These are phyloP conservation scores for Cephalopachus bancanus DNA, from an alignment of 2,797 vertebrate species.

Conservation along the genomic window DNA sequence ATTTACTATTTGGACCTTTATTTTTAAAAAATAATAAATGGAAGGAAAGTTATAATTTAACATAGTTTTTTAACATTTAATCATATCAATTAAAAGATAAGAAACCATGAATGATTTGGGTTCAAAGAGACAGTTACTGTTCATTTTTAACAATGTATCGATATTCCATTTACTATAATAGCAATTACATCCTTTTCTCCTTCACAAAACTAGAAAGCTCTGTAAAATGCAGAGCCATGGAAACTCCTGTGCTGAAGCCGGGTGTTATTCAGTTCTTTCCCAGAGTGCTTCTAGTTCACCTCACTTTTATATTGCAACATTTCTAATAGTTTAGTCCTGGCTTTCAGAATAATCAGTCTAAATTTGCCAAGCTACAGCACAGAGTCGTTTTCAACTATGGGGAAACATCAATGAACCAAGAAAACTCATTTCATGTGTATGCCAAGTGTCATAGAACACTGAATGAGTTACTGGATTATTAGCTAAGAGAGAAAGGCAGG, in stretches of 20 bases:
- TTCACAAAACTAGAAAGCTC: not conserved
- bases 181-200: conserved; percentile 52
- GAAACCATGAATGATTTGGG: conserved; percentile 39
- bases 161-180: conserved; percentile 46
- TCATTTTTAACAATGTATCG: conserved; percentile 42
- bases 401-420: conserved; percentile 69
- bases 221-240: not conserved
- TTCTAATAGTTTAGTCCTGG: conserved; percentile 77
- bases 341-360: conserved; percentile 57
- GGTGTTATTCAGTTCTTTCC: not conserved
- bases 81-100: conserved; percentile 72
- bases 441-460: conserved; percentile 53
- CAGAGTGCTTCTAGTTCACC: conserved; percentile 27
- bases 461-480: conserved; percentile 2
- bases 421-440: conserved; percentile 69
- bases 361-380: conserved; percentile 74
- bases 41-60: conserved; percentile 50
- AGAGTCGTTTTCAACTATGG: conserved; percentile 61
- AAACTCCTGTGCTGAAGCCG: not conserved
- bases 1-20: not conserved
- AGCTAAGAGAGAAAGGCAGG: not conserved
- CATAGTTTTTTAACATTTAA: conserved; percentile 42
- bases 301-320: conserved; percentile 68
- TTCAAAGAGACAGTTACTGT: not conserved
- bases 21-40: not conserved